phyloP scores from a whole-genome alignment of 2,888 invertebrate species.

The Caradrina kadenii region DNA sequence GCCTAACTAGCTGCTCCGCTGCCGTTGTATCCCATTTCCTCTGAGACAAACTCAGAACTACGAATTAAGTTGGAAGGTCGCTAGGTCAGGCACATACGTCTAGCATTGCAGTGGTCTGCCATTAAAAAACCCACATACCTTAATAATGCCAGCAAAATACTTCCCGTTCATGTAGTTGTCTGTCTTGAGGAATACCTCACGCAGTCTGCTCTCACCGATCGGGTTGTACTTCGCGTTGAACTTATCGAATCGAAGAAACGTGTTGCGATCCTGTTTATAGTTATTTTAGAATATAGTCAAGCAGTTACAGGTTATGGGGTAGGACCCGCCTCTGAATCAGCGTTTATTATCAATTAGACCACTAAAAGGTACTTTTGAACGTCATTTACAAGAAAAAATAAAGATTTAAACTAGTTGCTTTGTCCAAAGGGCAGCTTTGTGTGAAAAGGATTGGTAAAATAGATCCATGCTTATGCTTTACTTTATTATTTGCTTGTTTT shows the following conservation, averaged over 20 bases:
- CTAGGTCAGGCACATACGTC: not conserved
- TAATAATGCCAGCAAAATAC: slow-evolving; percentile 99
- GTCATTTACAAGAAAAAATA: no score
- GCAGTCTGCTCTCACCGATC: slow-evolving; percentile 97
- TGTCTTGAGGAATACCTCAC: slow-evolving; percentile 99
- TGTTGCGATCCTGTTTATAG: slow-evolving; percentile 94
- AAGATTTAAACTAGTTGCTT: no score
- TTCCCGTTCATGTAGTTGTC: slow-evolving; percentile 98
- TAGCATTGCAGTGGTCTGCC: not conserved
- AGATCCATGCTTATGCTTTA: no score
- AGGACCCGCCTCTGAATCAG: no score
- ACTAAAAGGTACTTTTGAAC: no score
- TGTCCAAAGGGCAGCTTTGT: no score
- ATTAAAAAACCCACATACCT: slow-evolving; percentile 84
- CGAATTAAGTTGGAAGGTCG: not conserved
- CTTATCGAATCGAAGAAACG: slow-evolving; percentile 99
- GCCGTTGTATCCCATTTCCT: not conserved
- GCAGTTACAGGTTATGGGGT: no score
- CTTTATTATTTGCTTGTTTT: no score
- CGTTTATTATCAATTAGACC: no score
- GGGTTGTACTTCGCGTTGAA: slow-evolving; percentile 99
- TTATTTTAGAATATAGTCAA: not conserved
- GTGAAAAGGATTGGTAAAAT: no score
- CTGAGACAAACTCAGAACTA: not conserved
- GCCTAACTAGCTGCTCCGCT: not conserved